Base-by-base conservation (phyloP, 2,113 vertebrate genomes). In the Excalfactoria chinensis region DNA sequence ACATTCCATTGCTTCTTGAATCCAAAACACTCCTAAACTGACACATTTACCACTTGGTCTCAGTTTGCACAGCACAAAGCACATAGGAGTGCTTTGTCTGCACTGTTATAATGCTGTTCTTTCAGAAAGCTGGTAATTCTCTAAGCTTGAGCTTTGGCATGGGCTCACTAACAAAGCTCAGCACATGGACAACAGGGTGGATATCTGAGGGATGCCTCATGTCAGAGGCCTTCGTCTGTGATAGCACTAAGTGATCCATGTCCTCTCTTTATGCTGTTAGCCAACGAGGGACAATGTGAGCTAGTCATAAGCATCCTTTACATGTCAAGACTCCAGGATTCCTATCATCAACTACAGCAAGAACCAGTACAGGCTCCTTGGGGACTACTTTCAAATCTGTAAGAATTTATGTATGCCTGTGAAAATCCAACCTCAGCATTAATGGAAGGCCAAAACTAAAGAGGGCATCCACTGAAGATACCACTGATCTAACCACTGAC, bases 11-110 rank as follows among this genome's bases (percentile, higher is more conserved):
- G 75, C 85, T 91, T 86, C 79, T 91, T 81, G 87, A 69, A 86
- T 91, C 89, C 79, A 60, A 83, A 95, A 80, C 78, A 85, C 84
- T 77, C 82, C 87, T 89, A 74, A 93, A 80, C 84, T 88, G 91
- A 93, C 94, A 96, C 93, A 85, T 89, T 85, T 93, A 91, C 89
- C 69, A 56, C 91, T 96, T 58, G 72, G 69, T 91, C 93, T 93
- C 82, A 77, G 76, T 95, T 95, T 95, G 92, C 83, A 81, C 72
- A 91, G 79, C 88, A 94, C 88, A 94, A 94, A 95, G 95, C 88
- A 90, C 86, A 94, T 93, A 96, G 55, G 88, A 90, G 88, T 1
- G 46, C 95, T 95, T 96, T 96, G 95, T 96, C 60, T 87, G 43
- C 23, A 11, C 62, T 76, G 63, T 77, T 90, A 94, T 90, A 96